Evolutionary conservation across 2,113 vertebrate genomes (phyloP).

Genomic region (Danio rerio): GRCz12tu NC_133179.1:13702001-13702500

Average conservation of each 20-base stretch:
- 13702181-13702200: slow-evolving; percentile 75
- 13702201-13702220: slow-evolving; percentile 72
- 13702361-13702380: background rate
- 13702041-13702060: background rate
- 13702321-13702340: background rate
- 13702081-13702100: background rate
- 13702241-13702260: background rate
- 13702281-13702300: background rate
- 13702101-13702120: slow-evolving; percentile 6
- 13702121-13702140: slow-evolving; percentile 1
- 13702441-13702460: slow-evolving; percentile 25
- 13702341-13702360: background rate
- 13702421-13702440: slow-evolving; percentile 34
- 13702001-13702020: background rate
- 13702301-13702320: background rate
- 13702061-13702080: background rate
- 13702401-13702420: slow-evolving; percentile 19
- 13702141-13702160: background rate
- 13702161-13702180: slow-evolving; percentile 4
- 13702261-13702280: slow-evolving; percentile 10
- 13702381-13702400: slow-evolving; percentile 33
- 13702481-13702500: background rate
- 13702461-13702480: slow-evolving; percentile 10
- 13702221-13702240: slow-evolving; percentile 78
- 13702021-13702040: background rate